Evolutionary conservation across 2,888 invertebrate genomes (phyloP), one percentile per base, ranked within the genome.

Genomic region (Eustalomyia histrio): DNA sequence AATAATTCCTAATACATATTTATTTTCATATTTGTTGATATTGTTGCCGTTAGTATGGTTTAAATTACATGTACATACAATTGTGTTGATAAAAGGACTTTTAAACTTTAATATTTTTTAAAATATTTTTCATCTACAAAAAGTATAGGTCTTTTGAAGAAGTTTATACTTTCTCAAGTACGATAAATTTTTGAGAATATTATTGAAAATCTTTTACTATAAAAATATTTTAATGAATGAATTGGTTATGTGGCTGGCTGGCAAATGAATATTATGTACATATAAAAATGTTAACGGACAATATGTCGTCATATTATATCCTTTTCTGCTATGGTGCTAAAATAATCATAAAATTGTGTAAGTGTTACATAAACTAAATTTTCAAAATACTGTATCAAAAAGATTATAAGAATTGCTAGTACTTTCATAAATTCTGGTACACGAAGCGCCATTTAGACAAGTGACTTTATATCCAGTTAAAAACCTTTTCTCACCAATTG

Each of bases 271-370:
- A n/a, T n/a, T n/a, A n/a, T n/a, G n/a, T n/a, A n/a, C n/a, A n/a
- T n/a, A n/a, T n/a, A n/a, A 80, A 76, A 83, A 83, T 80, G 75
- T 80, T 68, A 76, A 78, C 76, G 80, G 80, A 76, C 76, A 73
- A 68, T 60, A 47, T 74, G 65, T 76, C 74, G 73, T 81, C 76
- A 74, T 69, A 80, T 73, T 69, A 60, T 74, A 73, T 76, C 60
- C 35, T 76, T 68, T 63, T 69, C 58, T 72, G 69, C 60, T 55
- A 52, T 74, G 76, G 80, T 81, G 80, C 69, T 74, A 78, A 76
- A 78, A 78, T 76, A 78, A 78, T 81, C 76, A 76, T 81, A 74
- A 81, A 81, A 81, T 61, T 81, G 76, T 78, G 80, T 81, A 74
- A 69, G 65, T 76, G 69, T 74, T 74, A 76, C 74, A 81, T 81